Evolutionary conservation across 2,888 invertebrate genomes (phyloP).

Genomic region (Scaptomyza reducta): DNA sequence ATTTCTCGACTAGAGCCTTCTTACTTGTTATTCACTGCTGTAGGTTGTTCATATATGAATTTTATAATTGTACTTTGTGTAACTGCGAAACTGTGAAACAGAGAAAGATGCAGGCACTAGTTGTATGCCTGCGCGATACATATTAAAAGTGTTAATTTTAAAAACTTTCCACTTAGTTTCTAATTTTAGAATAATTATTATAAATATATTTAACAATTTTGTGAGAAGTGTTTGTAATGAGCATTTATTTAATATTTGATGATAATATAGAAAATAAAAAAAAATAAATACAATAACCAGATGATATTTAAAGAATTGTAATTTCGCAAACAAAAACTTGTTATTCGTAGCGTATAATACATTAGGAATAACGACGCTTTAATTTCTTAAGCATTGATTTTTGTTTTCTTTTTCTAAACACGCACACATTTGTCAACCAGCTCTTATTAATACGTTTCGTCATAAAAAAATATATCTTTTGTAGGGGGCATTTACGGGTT

Average conservation of each 20-base stretch:
- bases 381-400: neutral
- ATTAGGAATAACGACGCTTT: neutral
- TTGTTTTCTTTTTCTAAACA: neutral
- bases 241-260: neutral
- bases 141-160: neutral
- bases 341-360: neutral
- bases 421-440: neutral
- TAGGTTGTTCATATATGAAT: neutral
- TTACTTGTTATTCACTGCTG: conserved; percentile 6
- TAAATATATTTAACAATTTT: neutral
- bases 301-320: neutral
- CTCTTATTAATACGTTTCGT: conserved; percentile 4
- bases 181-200: neutral
- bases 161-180: neutral
- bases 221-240: neutral
- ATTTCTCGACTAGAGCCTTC: too few species aligned
- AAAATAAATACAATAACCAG: too few species aligned
- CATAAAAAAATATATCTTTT: neutral
- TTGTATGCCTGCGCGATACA: neutral
- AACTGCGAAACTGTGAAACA: neutral
- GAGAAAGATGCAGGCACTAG: neutral
- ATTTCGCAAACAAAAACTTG: neutral
- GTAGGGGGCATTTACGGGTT: conserved; percentile 8
- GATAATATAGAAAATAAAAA: too few species aligned
- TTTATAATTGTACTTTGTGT: conserved; percentile 3